These are phyloP conservation scores for Penaeus chinensis DNA, from an alignment of 1,140 invertebrate species.

Conservation along the genomic window DNA sequence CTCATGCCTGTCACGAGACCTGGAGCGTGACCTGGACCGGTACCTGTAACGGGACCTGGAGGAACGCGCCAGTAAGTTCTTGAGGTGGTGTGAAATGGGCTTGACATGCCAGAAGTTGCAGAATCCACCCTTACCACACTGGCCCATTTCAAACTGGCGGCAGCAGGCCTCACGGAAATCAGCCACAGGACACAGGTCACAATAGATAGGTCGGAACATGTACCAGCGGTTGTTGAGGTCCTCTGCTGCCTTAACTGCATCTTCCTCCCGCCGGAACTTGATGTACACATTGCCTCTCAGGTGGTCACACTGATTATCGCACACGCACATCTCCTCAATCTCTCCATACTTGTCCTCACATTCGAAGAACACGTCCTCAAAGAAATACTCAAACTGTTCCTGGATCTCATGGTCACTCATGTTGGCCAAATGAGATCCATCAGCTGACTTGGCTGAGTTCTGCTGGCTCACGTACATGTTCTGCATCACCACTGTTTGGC, in stretches of 20 bases:
- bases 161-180: slow-evolving; percentile 63
- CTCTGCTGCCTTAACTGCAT: slow-evolving; percentile 63
- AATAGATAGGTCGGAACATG: slow-evolving; percentile 64
- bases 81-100: slow-evolving; percentile 63
- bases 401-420: slow-evolving; percentile 65
- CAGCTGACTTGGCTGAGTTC: slow-evolving; percentile 61
- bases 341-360: slow-evolving; percentile 64
- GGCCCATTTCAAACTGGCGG: slow-evolving; percentile 63
- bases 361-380: slow-evolving; percentile 64
- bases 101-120: slow-evolving; percentile 64
- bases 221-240: slow-evolving; percentile 64
- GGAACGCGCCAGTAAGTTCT: slow-evolving; percentile 59
- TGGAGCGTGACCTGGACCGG: slow-evolving; percentile 57
- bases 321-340: slow-evolving; percentile 64
- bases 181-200: slow-evolving; percentile 62
- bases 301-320: slow-evolving; percentile 63
- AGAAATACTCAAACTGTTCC: slow-evolving; percentile 64
- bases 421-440: slow-evolving; percentile 63
- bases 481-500: slow-evolving; percentile 63
- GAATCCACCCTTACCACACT: slow-evolving; percentile 63
- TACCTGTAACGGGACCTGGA: slow-evolving; percentile 60
- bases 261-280: slow-evolving; percentile 63
- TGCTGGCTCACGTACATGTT: slow-evolving; percentile 64
- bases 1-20: slow-evolving; percentile 44
- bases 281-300: slow-evolving; percentile 63